Evolutionary conservation across 2,113 vertebrate species (phyloP).

Genomic region (Megaleporinus macrocephalus): DNA sequence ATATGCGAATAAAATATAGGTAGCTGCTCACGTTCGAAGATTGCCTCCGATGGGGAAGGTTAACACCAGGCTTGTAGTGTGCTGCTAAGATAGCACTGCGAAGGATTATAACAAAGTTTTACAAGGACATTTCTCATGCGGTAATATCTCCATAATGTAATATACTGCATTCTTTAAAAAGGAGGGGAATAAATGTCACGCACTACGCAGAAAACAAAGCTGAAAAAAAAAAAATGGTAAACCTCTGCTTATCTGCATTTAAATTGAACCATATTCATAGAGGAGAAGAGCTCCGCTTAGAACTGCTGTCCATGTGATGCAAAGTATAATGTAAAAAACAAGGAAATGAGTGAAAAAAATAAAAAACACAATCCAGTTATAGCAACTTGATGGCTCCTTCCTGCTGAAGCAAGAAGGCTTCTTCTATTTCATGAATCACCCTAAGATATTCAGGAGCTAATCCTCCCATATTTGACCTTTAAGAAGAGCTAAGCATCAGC

Average conservation of each 20-base stretch:
- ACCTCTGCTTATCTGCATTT: background rate
- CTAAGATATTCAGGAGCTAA: slow-evolving; percentile 81
- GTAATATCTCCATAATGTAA: background rate
- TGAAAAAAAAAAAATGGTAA: background rate
- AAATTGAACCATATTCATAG: background rate
- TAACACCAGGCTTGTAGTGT: slow-evolving; percentile 5
- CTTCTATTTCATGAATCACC: slow-evolving; percentile 21
- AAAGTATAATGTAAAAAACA: background rate
- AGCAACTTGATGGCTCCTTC: background rate
- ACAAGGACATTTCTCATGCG: background rate
- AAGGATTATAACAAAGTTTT: slow-evolving; percentile 3
- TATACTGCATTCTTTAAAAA: background rate
- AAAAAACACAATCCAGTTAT: background rate
- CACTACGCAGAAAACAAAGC: background rate
- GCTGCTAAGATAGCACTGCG: background rate
- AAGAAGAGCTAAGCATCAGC: slow-evolving; percentile 78
- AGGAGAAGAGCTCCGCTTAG: background rate
- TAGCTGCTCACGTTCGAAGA: slow-evolving; percentile 63
- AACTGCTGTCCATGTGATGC: slow-evolving; percentile 3
- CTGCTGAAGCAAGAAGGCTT: background rate
- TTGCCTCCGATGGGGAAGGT: slow-evolving; percentile 41
- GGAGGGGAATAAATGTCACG: background rate
- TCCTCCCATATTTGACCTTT: slow-evolving; percentile 85
- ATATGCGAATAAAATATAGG: slow-evolving; percentile 65
- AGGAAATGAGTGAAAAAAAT: background rate